phyloP scores from a whole-genome alignment of 2,888 invertebrate species.

The Blastobasis lacticolella region DNA sequence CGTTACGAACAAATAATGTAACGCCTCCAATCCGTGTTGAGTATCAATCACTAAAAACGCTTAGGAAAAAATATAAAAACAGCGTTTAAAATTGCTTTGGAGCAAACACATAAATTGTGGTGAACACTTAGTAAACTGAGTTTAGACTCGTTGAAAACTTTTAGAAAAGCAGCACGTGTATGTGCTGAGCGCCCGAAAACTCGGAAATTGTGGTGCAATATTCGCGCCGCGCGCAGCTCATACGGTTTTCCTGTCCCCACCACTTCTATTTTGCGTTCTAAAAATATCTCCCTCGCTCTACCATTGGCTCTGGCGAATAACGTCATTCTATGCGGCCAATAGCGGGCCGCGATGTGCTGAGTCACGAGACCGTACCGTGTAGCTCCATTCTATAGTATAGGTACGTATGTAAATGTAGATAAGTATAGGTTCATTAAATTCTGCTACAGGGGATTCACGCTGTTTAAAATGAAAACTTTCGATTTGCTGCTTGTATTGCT shows the following conservation, averaged over 20 bases:
- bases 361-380: conserved; percentile 49
- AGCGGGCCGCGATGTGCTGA: conserved; percentile 18
- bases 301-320: conserved; percentile 51
- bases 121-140: too few species aligned
- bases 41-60: neutral
- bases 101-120: too few species aligned
- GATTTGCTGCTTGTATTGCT: conserved; percentile 16
- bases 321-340: conserved; percentile 55
- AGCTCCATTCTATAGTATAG: neutral
- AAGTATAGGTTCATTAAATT: neutral
- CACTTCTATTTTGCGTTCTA: conserved; percentile 45
- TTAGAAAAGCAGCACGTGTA: conserved; percentile 2
- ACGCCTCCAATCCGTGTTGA: conserved; percentile 27
- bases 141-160: neutral
- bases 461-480: conserved; percentile 23
- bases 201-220: conserved; percentile 65
- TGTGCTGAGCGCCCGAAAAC: conserved; percentile 38
- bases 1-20: conserved; percentile 42
- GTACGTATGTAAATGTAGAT: neutral
- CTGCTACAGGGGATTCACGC: conserved; percentile 34
- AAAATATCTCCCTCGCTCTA: conserved; percentile 44
- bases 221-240: conserved; percentile 26
- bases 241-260: conserved; percentile 62
- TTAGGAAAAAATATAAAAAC: too few species aligned
- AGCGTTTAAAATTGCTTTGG: too few species aligned